Conservation (phyloP, 1,140 invertebrate genomes). For the Microplitis mediator region DNA sequence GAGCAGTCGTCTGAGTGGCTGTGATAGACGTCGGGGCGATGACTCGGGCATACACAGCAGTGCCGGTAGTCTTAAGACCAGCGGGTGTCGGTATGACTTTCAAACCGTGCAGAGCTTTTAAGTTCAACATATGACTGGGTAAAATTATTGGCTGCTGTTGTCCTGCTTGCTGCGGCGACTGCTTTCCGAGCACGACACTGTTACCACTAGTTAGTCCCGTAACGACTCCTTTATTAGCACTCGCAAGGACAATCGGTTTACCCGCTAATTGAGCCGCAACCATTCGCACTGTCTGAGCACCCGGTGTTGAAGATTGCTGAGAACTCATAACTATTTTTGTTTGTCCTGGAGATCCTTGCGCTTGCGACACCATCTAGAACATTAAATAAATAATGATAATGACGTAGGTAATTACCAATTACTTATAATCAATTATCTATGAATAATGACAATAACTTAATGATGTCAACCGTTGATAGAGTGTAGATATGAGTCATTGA, state of each 20-base stretch:
- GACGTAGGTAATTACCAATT: background rate
- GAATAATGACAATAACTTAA: background rate
- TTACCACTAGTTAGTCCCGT: conserved; percentile 46
- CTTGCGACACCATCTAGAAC: conserved; percentile 55
- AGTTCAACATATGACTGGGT: conserved; percentile 69
- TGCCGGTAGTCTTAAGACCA: conserved; percentile 55
- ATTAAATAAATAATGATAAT: background rate
- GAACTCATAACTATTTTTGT: conserved; percentile 57
- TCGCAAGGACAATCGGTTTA: conserved; percentile 70
- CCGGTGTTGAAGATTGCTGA: conserved; percentile 46
- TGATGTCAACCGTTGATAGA: too few species aligned
- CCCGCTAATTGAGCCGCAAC: conserved; percentile 68
- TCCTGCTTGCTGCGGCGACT: conserved; percentile 31
- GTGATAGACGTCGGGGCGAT: conserved; percentile 56
- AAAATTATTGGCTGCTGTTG: conserved; percentile 67
- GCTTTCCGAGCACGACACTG: conserved; percentile 53
- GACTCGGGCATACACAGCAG: conserved; percentile 56
- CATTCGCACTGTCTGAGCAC: conserved; percentile 62
- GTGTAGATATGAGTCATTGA: background rate
- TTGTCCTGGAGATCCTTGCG: conserved; percentile 49
- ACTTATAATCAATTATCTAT: background rate
- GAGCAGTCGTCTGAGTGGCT: conserved; percentile 42
- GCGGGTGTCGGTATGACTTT: conserved; percentile 70
- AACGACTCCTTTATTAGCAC: conserved; percentile 60
- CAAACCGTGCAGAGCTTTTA: conserved; percentile 72